Evolutionary conservation across 2,888 invertebrate species (phyloP), one percentile per base, ranked within the genome.

Genomic region (Theodoxus fluviatilis): DNA sequence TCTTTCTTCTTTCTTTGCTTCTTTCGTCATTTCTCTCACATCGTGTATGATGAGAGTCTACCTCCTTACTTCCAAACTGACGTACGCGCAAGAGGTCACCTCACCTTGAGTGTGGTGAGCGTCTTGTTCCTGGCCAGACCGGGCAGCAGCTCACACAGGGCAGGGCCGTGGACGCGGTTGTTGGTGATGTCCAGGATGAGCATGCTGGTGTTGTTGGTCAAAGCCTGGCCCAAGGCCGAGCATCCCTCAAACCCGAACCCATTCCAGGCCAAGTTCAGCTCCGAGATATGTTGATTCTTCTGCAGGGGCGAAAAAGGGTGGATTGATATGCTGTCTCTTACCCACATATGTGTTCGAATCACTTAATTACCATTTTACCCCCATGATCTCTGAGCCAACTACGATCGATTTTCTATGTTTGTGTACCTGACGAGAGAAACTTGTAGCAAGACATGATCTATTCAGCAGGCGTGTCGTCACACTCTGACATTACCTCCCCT

Each of bases 171-270:
- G 61, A 85, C 82, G 43, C 83, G 71, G 71, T 84, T 84, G 71
- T 76, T 78, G 3, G 83, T 71, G 9, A 84, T 63, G 68, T 84
- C 82, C 18, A 84, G 76, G 6, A 76, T 73, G 40, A 70, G 70
- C 28, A 84, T 69, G 4, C 76, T 78, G 2, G 75, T 75, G 74
- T 84, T 84, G 47, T 73, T 71, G 0, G 69, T 43, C 43, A 85
- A 74, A 25, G 79, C 77, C 52, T 78, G 75, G 0, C 76, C 79
- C 70, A 84, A 69, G 9, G 84, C 85, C 3, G 75, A 74, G 68
- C 78, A 77, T 0, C 84, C 85, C 65, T 84, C 83, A 65, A 76
- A 83, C 0, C 81, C 83, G 68, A 85, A 83, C 0, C 85, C 85
- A 72, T 85, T 85, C 85, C 85, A 85, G 1, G 81, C 77, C 55